Conservation (phyloP, 2,797 vertebrate species). For the Graptemys geographica region DNA sequence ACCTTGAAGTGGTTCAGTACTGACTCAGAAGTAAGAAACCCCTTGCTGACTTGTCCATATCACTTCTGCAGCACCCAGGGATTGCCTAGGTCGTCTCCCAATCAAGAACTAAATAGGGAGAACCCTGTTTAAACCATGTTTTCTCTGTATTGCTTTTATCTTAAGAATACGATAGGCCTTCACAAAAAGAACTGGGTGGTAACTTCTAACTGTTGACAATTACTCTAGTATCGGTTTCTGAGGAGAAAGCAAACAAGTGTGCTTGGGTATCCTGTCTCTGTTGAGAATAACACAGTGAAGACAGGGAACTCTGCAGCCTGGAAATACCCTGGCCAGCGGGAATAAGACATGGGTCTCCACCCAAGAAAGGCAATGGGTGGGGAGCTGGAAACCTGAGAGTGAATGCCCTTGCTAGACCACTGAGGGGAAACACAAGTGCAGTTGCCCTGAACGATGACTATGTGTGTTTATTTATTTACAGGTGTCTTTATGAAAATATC, state of each 20-base stretch:
- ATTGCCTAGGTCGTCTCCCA: not conserved
- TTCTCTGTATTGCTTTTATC: not conserved
- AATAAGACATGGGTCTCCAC: not conserved
- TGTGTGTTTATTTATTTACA: not conserved
- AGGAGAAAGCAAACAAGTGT: not conserved
- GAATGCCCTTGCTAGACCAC: not conserved
- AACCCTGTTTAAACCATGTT: not conserved
- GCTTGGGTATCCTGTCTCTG: not conserved
- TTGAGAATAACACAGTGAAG: not conserved
- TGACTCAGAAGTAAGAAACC: slow-evolving; percentile 1
- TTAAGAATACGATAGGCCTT: not conserved
- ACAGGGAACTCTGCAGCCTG: not conserved
- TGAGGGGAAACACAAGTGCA: too few species aligned
- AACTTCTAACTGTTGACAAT: not conserved
- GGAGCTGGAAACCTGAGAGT: not conserved
- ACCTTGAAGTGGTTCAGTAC: not conserved
- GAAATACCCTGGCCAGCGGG: not conserved
- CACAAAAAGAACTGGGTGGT: not conserved
- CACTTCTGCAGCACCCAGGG: not conserved
- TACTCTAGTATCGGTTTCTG: not conserved
- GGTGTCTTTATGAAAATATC: not conserved
- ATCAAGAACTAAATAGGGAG: not conserved
- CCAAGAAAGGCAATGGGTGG: not conserved
- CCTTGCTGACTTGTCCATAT: not conserved
- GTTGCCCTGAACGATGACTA: too few species aligned